These are phyloP conservation scores for Scaptomyza polygonia DNA, from an alignment of 2,888 invertebrate species.

Conservation along the genomic window DNA sequence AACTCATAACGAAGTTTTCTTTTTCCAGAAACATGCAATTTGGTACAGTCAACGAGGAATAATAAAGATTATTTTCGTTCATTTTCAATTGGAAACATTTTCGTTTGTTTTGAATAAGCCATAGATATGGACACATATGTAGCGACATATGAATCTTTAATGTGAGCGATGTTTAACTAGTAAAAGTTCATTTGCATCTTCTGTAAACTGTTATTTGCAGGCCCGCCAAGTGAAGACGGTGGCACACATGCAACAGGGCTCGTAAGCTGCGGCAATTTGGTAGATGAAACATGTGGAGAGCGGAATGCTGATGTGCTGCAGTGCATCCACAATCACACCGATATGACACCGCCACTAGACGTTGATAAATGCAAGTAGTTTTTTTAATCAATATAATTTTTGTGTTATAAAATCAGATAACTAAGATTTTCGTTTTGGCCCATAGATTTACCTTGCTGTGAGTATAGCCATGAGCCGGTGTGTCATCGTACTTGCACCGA, in stretches of 20 bases:
- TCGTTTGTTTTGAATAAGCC: too few species aligned
- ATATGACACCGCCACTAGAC: slow-evolving; percentile 89
- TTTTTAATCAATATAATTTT: background rate
- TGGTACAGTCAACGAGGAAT: too few species aligned
- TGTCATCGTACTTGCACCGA: slow-evolving; percentile 91
- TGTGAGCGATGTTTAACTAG: too few species aligned
- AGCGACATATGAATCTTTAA: too few species aligned
- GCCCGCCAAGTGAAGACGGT: slow-evolving; percentile 81
- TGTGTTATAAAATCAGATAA: background rate
- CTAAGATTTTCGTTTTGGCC: too few species aligned
- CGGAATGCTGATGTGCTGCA: slow-evolving; percentile 88
- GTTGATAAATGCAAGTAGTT: slow-evolving; percentile 91
- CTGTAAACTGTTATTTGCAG: slow-evolving; percentile 51
- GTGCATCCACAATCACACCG: slow-evolving; percentile 90
- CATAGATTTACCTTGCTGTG: slow-evolving; percentile 93
- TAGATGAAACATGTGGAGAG: slow-evolving; percentile 88
- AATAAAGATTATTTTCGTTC: too few species aligned
- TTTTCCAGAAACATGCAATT: too few species aligned
- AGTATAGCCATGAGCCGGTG: slow-evolving; percentile 88
- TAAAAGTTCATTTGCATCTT: too few species aligned
- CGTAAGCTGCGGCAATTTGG: slow-evolving; percentile 84
- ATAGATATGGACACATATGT: too few species aligned
- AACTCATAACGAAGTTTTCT: too few species aligned
- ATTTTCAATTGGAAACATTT: too few species aligned
- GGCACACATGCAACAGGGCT: too few species aligned